A percentile compares a stretch with the other conserved stretches of the same genome.
phyloP scores from a whole-genome alignment of 1,140 invertebrate genomes.

The Drosophila triauraria region DNA sequence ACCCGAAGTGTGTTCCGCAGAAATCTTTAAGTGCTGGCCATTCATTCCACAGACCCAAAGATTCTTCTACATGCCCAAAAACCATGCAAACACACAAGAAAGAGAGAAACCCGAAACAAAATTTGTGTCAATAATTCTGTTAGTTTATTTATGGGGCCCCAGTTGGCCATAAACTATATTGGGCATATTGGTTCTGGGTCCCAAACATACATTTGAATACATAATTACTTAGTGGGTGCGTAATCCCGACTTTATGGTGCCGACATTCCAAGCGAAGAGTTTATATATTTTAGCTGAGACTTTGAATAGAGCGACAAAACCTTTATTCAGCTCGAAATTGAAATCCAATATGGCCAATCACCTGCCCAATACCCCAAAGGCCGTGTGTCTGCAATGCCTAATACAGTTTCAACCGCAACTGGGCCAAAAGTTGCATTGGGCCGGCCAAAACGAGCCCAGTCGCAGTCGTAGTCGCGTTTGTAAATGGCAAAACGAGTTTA shows the following conservation, averaged over 20 bases:
- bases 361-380: constrained; percentile 25
- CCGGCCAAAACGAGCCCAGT: constrained; percentile 48
- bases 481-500: constrained; percentile 72
- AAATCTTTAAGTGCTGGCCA: constrained; percentile 63
- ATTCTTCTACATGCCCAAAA: constrained; percentile 62
- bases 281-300: not conserved
- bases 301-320: not conserved
- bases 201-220: constrained; percentile 61
- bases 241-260: constrained; percentile 23
- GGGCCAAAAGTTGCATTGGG: constrained; percentile 65
- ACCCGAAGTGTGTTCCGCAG: constrained; percentile 43
- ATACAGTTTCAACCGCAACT: constrained; percentile 72
- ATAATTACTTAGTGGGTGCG: constrained; percentile 66
- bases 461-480: constrained; percentile 39
- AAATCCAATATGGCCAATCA: constrained; percentile 57
- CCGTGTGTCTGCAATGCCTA: constrained; percentile 24
- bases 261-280: constrained; percentile 6
- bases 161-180: constrained; percentile 72
- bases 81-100: constrained; percentile 6
- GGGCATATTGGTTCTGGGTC: constrained; percentile 19
- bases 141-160: constrained; percentile 68
- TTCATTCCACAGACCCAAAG: constrained; percentile 61
- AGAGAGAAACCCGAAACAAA: constrained; percentile 24
- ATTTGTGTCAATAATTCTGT: constrained; percentile 71
- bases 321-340: constrained; percentile 33